Evolutionary conservation across 2,113 vertebrate species (phyloP).

Genomic region (Myanophis thanlyinensis): DNA sequence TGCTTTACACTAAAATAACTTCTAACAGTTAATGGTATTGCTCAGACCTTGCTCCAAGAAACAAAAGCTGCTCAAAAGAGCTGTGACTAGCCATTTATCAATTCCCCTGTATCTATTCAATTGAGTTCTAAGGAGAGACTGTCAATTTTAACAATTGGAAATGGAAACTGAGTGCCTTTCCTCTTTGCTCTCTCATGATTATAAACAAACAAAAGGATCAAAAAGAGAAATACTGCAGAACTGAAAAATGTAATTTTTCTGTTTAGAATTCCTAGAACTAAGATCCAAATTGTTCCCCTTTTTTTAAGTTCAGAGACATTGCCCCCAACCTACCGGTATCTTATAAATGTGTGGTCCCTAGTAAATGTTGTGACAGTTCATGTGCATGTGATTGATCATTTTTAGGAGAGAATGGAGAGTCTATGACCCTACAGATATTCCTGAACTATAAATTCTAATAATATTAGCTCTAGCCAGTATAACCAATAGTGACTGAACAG

Average conservation of each 20-base stretch:
- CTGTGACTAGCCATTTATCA: background rate
- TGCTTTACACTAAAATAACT: background rate
- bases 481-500: background rate
- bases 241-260: background rate
- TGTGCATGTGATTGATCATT: background rate
- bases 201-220: background rate
- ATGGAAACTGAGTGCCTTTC: background rate
- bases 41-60: background rate
- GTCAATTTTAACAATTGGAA: background rate
- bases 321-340: no score
- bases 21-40: background rate
- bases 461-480: background rate
- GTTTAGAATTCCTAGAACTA: background rate
- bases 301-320: background rate
- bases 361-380: constrained; percentile 39
- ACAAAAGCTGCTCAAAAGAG: background rate
- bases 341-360: background rate
- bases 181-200: background rate
- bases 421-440: background rate
- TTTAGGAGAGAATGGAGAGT: background rate
- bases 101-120: background rate
- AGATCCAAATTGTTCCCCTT: background rate
- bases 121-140: background rate
- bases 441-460: background rate
- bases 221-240: background rate